Evolutionary conservation across 1,140 invertebrate genomes (phyloP).

Genomic region (Telenomus remus): DNA sequence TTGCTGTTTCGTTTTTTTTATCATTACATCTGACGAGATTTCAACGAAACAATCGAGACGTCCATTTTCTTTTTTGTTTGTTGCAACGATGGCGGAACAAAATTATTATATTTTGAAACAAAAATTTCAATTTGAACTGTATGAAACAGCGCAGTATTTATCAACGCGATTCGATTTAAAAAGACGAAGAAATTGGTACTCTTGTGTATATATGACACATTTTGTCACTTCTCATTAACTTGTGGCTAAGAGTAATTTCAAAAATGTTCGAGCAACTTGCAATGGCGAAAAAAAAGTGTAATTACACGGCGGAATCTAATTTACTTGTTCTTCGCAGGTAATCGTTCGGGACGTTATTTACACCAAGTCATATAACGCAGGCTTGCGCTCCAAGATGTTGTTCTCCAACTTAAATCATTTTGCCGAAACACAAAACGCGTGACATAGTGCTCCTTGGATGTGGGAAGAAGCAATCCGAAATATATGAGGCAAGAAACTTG

Average conservation of each 20-base stretch:
- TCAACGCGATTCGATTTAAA: too few relatives aligned
- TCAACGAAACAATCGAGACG: constrained; percentile 10
- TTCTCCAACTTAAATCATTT: constrained; percentile 46
- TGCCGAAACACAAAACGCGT: constrained; percentile 47
- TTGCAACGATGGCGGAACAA: too few relatives aligned
- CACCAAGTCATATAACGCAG: constrained; percentile 18
- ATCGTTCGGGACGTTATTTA: constrained; percentile 36
- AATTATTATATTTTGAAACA: too few relatives aligned
- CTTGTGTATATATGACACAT: too few relatives aligned
- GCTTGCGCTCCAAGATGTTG: constrained; percentile 37
- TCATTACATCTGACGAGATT: constrained; percentile 17
- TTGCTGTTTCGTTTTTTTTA: constrained; percentile 22
- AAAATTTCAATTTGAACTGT: too few relatives aligned
- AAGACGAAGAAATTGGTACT: too few relatives aligned
- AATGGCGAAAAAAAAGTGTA: background rate
- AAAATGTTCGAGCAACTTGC: too few relatives aligned
- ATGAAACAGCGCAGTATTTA: too few relatives aligned
- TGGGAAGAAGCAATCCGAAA: constrained; percentile 52
- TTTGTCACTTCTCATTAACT: too few relatives aligned
- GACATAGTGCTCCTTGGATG: constrained; percentile 47
- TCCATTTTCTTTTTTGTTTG: too few relatives aligned
- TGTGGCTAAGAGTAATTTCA: too few relatives aligned
- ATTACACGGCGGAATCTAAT: constrained; percentile 4
- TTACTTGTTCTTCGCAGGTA: constrained; percentile 17
- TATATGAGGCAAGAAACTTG: constrained; percentile 49